Evolutionary conservation across 2,797 vertebrate species (phyloP), one percentile per base, ranked within the genome.

Genomic region (Anisognathus igniventris): DNA sequence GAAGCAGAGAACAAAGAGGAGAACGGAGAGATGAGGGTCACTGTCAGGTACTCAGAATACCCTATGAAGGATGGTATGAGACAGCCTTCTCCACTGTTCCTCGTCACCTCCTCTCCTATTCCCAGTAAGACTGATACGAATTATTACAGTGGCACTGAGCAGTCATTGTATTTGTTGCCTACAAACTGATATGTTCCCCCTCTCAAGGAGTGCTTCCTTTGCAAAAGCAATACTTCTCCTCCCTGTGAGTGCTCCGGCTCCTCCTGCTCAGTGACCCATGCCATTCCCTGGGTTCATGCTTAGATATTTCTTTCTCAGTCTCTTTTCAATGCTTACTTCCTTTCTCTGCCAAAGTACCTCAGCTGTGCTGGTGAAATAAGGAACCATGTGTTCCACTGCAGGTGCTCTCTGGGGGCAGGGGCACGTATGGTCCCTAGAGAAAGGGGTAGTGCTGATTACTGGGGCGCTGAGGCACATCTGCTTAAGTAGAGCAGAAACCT

Each of bases 401-500:
- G 35, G 53, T 86, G 79, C n/a, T 72, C 14, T n/a, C 30, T 9
- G 10, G 4, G 10, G 45, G 12, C 53, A 50, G 47, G 40, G 19
- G 24, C 24, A 35, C 7, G 9, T 58, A 6, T 73, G 88, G 70
- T 56, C 48, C 47, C 67, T 51, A 7, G 61, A 75, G 64, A 77
- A 86, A 35, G 4, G 62, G 54, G 27, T 12, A 64, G 33, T 68
- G 47, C 70, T 93, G 57, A 31, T 77, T 33, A 11, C 51, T 50
- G 30, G 54, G 80, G 53, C 23, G 3, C 65, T 75, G 70, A 88
- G 50, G 73, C 66, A 66, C 1, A 19, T 88, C 91, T 93, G 70
- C 80, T 65, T 44, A 65, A 90, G 74, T 47, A 68, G 80, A 90
- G 47, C 91, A 94, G 77, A 84, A 93, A 47, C 51, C 54, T 95